phyloP scores from a whole-genome alignment of 2,797 vertebrate species.

The Hapalemur alaotrensis region DNA sequence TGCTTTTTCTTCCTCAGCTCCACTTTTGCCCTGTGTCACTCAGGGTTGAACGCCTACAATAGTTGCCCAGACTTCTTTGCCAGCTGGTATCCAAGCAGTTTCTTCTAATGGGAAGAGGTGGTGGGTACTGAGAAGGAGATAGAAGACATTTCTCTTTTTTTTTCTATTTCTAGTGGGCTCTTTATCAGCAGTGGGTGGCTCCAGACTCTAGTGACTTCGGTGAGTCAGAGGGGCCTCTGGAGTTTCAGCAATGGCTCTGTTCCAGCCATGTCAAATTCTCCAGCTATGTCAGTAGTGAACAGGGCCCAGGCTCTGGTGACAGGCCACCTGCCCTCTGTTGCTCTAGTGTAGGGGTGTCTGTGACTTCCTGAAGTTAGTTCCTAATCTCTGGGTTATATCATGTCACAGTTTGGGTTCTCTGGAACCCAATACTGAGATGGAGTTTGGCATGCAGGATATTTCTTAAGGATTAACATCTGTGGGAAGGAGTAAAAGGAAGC shows the following conservation, averaged over 20 bases:
- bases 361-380: slow-evolving; percentile 29
- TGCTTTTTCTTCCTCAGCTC: background rate
- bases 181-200: background rate
- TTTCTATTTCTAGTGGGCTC: background rate
- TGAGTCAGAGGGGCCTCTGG: background rate
- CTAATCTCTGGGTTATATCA: background rate
- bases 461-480: background rate
- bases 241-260: background rate
- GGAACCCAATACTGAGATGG: background rate
- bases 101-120: slow-evolving; percentile 7
- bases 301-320: background rate
- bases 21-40: background rate
- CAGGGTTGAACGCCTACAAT: background rate
- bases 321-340: background rate
- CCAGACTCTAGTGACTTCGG: background rate
- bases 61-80: background rate
- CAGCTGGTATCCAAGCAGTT: background rate
- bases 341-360: background rate
- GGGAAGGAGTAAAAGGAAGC: background rate
- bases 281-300: background rate
- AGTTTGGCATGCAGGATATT: background rate
- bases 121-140: background rate
- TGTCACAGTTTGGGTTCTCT: background rate
- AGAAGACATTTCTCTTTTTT: slow-evolving; percentile 2
- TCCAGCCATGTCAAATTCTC: slow-evolving; percentile 23